phyloP scores from a whole-genome alignment of 2,113 vertebrate genomes.

The Hemichromis elongatus region DNA sequence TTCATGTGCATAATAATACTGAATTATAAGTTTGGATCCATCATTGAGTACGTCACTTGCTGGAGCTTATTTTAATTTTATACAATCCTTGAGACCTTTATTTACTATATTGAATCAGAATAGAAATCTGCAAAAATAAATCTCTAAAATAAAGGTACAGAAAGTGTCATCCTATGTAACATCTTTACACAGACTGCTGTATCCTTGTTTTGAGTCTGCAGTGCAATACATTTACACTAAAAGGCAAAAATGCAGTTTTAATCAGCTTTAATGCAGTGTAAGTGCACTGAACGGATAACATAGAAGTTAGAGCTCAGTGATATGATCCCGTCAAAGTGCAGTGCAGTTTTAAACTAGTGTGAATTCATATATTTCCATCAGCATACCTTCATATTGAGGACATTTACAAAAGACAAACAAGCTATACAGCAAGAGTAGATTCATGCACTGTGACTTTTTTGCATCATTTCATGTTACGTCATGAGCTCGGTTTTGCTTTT shows the following conservation, averaged over 20 bases:
- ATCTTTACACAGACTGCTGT: background rate
- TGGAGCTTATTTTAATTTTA: background rate
- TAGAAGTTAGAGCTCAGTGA: background rate
- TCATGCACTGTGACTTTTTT: background rate
- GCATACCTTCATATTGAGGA: background rate
- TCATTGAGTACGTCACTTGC: background rate
- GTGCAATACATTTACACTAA: background rate
- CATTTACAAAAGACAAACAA: background rate
- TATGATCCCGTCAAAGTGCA: background rate
- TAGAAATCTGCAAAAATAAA: background rate
- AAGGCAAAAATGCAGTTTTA: background rate
- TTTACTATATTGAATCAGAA: background rate
- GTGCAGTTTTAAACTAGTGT: background rate
- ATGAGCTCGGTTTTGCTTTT: background rate
- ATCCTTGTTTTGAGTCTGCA: background rate
- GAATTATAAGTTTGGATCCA: background rate
- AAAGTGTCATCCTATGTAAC: background rate
- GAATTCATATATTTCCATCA: background rate
- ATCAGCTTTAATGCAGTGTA: background rate
- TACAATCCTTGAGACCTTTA: background rate
- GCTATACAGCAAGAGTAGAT: background rate
- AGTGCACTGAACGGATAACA: background rate
- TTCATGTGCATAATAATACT: background rate
- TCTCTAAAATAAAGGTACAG: background rate
- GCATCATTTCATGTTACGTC: background rate